Conservation (phyloP, 1,140 invertebrate genomes). For the Temnothorax nylanderi region DNA sequence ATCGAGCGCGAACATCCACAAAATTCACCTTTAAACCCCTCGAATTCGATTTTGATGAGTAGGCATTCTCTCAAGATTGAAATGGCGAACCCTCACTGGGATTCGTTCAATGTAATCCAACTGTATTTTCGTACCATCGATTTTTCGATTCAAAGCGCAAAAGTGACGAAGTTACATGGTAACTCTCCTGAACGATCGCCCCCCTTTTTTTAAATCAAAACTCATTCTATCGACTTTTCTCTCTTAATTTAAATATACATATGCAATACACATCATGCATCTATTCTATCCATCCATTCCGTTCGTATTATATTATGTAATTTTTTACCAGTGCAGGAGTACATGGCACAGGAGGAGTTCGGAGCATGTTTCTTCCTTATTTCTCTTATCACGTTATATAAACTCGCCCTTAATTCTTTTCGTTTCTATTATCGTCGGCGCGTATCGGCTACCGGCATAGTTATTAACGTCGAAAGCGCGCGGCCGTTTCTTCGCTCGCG, state of each 20-base stretch:
- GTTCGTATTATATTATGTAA: not conserved
- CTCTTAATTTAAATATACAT: not conserved
- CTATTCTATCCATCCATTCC: no score
- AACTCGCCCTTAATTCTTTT: conserved; percentile 6
- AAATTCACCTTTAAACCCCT: conserved; percentile 11
- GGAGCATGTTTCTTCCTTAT: not conserved
- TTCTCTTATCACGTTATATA: not conserved
- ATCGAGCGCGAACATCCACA: conserved; percentile 32
- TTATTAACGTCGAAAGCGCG: conserved; percentile 36
- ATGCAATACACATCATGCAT: not conserved
- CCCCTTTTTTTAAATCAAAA: not conserved
- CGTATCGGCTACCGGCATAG: conserved; percentile 2
- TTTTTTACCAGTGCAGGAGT: not conserved
- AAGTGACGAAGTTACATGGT: not conserved
- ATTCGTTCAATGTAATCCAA: not conserved
- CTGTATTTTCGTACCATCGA: not conserved
- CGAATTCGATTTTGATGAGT: conserved; percentile 23
- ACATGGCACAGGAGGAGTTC: not conserved
- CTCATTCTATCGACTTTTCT: not conserved
- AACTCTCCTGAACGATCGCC: not conserved
- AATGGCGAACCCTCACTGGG: not conserved
- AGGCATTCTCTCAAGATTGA: conserved; percentile 5
- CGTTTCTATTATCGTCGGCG: conserved; percentile 15
- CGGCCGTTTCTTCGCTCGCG: conserved; percentile 11
- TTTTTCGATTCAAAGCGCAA: not conserved